phyloP scores from a whole-genome alignment of 2,888 invertebrate genomes.

The Lasioglossum marginatum region DNA sequence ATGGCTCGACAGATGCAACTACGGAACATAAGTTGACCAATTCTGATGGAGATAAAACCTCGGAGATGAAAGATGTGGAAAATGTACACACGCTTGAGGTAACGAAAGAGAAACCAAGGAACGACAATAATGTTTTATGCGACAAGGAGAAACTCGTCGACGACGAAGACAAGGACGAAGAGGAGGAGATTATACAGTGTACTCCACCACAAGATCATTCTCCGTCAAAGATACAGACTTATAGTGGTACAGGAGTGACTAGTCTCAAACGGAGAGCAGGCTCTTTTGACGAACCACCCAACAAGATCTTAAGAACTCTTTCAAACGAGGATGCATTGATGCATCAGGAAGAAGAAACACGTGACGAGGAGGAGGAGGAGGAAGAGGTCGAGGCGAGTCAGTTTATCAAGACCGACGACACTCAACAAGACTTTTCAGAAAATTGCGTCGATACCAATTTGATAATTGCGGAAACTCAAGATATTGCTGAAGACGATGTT shows the following conservation, averaged over 20 bases:
- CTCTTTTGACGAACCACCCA: slow-evolving; percentile 56
- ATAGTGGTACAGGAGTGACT: background rate
- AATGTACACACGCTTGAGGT: background rate
- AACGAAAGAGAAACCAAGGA: background rate
- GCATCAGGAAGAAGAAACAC: slow-evolving; percentile 5
- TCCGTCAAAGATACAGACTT: slow-evolving; percentile 45
- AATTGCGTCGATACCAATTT: slow-evolving; percentile 23
- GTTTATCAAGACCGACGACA: slow-evolving; percentile 46
- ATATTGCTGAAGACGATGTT: slow-evolving; percentile 27
- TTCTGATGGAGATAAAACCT: background rate
- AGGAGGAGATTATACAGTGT: slow-evolving; percentile 70
- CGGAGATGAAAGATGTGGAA: background rate
- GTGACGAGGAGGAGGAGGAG: background rate
- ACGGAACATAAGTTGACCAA: background rate
- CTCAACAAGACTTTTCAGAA: slow-evolving; percentile 30
- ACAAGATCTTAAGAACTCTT: slow-evolving; percentile 54
- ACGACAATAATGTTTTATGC: background rate
- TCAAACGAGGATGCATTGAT: slow-evolving; percentile 39
- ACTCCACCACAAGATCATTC: slow-evolving; percentile 63
- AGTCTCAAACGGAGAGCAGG: slow-evolving; percentile 65
- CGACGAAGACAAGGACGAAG: slow-evolving; percentile 46
- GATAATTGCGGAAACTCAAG: slow-evolving; percentile 70
- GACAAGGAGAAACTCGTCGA: slow-evolving; percentile 30
- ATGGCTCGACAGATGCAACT: background rate
- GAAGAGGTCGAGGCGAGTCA: slow-evolving; percentile 43